Evolutionary conservation across 2,113 vertebrate genomes (phyloP).

Genomic region (Elephas maximus): DNA sequence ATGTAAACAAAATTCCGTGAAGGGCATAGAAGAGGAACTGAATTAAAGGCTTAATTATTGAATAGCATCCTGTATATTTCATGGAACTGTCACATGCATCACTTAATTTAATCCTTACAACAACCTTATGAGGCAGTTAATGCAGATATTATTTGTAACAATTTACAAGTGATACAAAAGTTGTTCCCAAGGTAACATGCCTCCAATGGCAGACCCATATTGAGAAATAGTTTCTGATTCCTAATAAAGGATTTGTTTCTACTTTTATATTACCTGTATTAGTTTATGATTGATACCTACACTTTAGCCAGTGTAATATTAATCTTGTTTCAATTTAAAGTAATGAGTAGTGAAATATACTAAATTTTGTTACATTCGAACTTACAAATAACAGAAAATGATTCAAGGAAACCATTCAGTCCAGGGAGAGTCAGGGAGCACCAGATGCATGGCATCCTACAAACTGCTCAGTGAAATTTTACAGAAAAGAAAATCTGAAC

Average conservation of each 20-base stretch:
- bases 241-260: not conserved
- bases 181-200: not conserved
- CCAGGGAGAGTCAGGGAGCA: not conserved
- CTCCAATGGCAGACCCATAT: not conserved
- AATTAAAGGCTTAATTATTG: not conserved
- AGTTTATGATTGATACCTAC: not conserved
- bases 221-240: not conserved
- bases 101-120: conserved; percentile 1
- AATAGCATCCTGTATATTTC: not conserved
- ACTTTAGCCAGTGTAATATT: not conserved
- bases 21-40: not conserved
- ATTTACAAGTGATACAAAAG: not conserved
- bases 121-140: not conserved
- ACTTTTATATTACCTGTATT: not conserved
- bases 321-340: not conserved
- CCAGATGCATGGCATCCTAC: not conserved
- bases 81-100: not conserved
- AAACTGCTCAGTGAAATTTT: not conserved
- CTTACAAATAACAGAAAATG: not conserved
- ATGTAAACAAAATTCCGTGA: not conserved
- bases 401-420: not conserved
- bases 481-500: not conserved
- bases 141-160: not conserved
- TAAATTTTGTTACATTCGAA: not conserved
- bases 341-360: not conserved